Evolutionary conservation across 2,888 invertebrate species (phyloP).

Genomic region (Drosophila hamatofila): DNA sequence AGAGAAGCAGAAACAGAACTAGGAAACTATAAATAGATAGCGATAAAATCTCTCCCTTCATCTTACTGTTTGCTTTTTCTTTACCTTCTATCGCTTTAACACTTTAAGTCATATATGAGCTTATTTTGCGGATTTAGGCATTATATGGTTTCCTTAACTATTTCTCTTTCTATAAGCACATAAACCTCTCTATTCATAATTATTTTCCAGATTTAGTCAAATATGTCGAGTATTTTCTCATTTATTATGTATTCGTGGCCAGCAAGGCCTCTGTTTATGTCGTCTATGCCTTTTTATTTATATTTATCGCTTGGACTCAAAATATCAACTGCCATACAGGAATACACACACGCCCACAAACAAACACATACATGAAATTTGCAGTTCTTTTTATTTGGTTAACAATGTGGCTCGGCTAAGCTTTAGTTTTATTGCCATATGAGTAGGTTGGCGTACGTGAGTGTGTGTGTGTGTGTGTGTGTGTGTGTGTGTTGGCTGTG

Average conservation of each 20-base stretch:
- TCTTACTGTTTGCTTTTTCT: not conserved
- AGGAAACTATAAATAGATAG: not conserved
- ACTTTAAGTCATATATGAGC: not conserved
- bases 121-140: not conserved
- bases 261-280: constrained; percentile 29
- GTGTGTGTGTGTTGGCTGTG: constrained; percentile 2
- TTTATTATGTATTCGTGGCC: constrained; percentile 28
- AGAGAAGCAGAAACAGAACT: not conserved
- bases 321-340: constrained; percentile 37
- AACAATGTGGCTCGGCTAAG: constrained; percentile 35
- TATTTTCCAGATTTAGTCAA: not conserved
- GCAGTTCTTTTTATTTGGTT: constrained; percentile 52
- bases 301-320: constrained; percentile 47
- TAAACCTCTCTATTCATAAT: constrained; percentile 1
- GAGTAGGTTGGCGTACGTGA: constrained; percentile 23
- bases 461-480: constrained; percentile 9
- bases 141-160: not conserved
- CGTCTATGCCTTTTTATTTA: constrained; percentile 54
- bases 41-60: not conserved
- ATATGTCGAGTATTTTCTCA: constrained; percentile 3
- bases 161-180: not conserved
- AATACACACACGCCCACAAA: constrained; percentile 5
- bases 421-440: constrained; percentile 56
- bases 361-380: constrained; percentile 33
- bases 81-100: not conserved